A percentile compares a stretch with the other conserved stretches of the same genome.
phyloP scores from a whole-genome alignment of 2,888 invertebrate species.

The Hyles lineata region DNA sequence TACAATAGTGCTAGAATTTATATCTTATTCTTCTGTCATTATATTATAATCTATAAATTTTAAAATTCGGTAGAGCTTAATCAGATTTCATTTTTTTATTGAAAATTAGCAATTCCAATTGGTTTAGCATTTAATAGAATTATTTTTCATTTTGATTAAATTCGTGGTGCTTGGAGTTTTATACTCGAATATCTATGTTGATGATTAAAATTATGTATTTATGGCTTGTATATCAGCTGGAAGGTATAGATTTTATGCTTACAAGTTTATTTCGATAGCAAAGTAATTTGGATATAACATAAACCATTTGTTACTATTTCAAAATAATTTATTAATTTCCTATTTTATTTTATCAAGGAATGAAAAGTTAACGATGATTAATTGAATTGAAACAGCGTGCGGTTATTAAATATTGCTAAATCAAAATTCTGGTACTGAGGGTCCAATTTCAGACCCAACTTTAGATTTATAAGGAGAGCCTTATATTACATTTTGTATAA shows the following conservation, averaged over 20 bases:
- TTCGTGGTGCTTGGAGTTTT: neutral
- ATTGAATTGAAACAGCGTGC: neutral
- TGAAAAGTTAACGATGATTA: too few species aligned
- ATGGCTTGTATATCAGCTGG: neutral
- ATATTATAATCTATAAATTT: too few species aligned
- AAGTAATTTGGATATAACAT: neutral
- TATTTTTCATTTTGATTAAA: too few species aligned
- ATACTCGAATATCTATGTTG: neutral
- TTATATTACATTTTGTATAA: constrained; percentile 57
- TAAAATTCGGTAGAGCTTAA: too few species aligned
- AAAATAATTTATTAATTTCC: neutral
- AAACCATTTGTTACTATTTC: neutral
- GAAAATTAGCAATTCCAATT: too few species aligned
- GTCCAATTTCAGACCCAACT: constrained; percentile 12
- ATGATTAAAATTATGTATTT: neutral
- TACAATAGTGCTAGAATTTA: too few species aligned
- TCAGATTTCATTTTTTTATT: too few species aligned
- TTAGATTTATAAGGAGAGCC: constrained; percentile 42
- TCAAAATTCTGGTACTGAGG: constrained; percentile 5
- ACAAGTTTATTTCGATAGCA: neutral
- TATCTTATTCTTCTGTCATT: too few species aligned
- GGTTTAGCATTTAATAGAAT: too few species aligned
- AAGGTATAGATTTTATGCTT: neutral
- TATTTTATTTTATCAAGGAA: too few species aligned
- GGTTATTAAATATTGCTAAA: neutral